Evolutionary conservation across 2,888 invertebrate species (phyloP), one percentile per base, ranked within the genome.

Genomic region (Xylocampa areola): DNA sequence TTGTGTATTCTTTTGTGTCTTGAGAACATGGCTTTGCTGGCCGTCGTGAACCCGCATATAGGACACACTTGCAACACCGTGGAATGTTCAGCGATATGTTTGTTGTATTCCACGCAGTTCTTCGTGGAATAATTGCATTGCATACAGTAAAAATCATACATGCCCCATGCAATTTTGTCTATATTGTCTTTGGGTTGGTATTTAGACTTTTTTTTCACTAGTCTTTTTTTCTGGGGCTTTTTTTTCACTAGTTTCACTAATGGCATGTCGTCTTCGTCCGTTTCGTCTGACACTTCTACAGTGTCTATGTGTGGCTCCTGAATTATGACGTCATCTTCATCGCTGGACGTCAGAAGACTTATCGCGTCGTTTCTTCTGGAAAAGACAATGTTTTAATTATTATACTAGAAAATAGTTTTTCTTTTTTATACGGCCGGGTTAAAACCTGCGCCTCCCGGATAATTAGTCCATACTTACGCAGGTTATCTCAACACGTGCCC

Each of bases 291-390:
- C 0, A 93, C 90, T 4, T 89, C 91, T 0, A 93, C 88, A 0
- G 86, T 87, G 68, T 93, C 93, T 1, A 92, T 89, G 47, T 90
- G 76, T 0, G 92, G 93, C 1, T 93, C 93, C 8, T 92, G 76
- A 0, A 93, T 52, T 0, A 94, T 91, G 0, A 92, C 92, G 47
- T 93, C 93, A 23, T 90, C 90, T 2, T 92, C 92, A 40, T 94
- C 93, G 62, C 89, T 89, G 0, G 93, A 93, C 0, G 93, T 92
- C 0, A 93, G 65, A 0, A 93, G 76, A 30, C 90, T 91, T 11
- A 93, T 90, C 0, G 92, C 87, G 10, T 88, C 88, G 0, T 77
- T 74, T 48, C 73, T 80, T 37, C 88, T 90, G 82, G 1, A 60
- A 69, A 21, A 5, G 13, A 11, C n/a, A n/a, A n/a, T n/a, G n/a